Evolutionary conservation across 2,113 vertebrate genomes (phyloP), one percentile per base, ranked within the genome.

Genomic region (Mastomys coucha): DNA sequence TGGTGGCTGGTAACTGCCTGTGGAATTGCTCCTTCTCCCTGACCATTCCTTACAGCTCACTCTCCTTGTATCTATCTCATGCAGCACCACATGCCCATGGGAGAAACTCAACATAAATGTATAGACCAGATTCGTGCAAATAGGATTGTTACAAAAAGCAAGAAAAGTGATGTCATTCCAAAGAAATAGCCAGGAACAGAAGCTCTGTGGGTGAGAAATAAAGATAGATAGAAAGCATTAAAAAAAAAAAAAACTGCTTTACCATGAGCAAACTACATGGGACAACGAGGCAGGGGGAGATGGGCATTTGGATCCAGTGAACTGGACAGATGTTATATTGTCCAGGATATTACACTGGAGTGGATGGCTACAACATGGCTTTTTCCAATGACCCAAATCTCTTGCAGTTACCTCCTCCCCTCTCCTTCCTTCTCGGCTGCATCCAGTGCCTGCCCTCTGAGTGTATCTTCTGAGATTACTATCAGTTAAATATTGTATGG

Each of bases 401-500:
- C 17, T 86, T 77, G 8, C 60, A 51, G 42, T 76, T 77, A 93
- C 58, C 63, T 91, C 19, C 63, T 91, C 22, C 45, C 31, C 77
- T 72, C 63, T 26, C 69, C 70, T 45, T 92, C 95, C 81, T 51
- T 24, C 86, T 97, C 89, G 53, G 93, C 82, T 96, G 89, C 94
- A 76, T 75, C n/a, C 51, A 95, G 86, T 12, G 0, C 86, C 92
- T 95, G 42, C 53, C 70, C 58, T 84, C 81, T 0, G 26, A 89
- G 60, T 22, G 2, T 19, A 84, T 95, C 89, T 91, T 84, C 85
- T n/a, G 86, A 98, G 98, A 98, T 97, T 97, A 87, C 72, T 78
- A 97, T 98, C 97, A 96, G 97, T 93, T 96, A 97, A 93, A 97
- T 96, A 97, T 91, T 93, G 42, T 94, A 96, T 96, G 97, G 98